Conservation (phyloP, 2,113 vertebrate genomes). For the Spermophilus dauricus region DNA sequence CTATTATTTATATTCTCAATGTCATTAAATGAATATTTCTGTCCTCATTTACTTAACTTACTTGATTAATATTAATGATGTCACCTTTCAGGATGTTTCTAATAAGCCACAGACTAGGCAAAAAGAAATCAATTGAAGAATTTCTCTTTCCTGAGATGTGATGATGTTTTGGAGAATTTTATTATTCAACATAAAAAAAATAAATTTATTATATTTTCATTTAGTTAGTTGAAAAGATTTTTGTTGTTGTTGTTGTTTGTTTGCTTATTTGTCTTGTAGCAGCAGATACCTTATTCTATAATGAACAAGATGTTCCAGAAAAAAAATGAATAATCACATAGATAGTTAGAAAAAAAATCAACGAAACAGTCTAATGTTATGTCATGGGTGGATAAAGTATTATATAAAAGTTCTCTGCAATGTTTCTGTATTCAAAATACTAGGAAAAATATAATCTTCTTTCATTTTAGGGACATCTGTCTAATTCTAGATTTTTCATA, state of each 20-base stretch:
- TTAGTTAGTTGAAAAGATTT: not conserved
- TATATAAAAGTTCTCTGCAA: not conserved
- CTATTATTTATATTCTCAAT: conserved; percentile 24
- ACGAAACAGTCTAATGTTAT: not conserved
- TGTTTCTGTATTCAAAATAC: not conserved
- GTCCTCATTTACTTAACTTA: not conserved
- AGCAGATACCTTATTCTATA: not conserved
- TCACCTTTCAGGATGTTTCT: conserved; percentile 24
- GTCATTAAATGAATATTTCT: conserved; percentile 37
- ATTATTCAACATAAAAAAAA: not conserved
- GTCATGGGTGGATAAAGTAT: not conserved
- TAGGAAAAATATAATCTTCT: not conserved
- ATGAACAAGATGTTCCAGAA: not conserved
- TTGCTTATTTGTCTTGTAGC: not conserved
- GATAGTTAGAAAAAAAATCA: not conserved
- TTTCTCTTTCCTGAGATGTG: not conserved
- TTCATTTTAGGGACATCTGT: not conserved
- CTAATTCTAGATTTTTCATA: conserved; percentile 23
- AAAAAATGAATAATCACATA: not conserved
- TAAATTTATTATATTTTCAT: conserved; percentile 1
- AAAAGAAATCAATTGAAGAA: conserved; percentile 31
- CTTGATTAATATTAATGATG: conserved; percentile 27
- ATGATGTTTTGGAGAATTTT: not conserved
- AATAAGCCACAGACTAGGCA: not conserved
- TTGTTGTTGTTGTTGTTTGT: not conserved